These are phyloP conservation scores for Lottia gigantea DNA, from an alignment of 2,888 invertebrate genomes.

Conservation along the genomic window DNA sequence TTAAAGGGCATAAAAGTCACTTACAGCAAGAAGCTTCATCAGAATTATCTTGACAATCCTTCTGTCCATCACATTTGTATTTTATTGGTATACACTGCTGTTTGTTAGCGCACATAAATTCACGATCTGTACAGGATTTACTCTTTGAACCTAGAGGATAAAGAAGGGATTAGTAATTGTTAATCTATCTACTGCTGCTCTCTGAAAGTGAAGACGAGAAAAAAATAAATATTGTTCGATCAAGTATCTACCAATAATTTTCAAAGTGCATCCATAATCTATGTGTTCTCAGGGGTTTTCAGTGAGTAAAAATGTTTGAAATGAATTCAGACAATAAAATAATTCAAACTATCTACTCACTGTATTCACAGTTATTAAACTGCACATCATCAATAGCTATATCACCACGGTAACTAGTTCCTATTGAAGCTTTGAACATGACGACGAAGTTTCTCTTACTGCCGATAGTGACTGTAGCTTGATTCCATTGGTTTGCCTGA, in stretches of 20 bases:
- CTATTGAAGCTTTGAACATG: conserved; percentile 42
- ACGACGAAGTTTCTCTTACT: conserved; percentile 39
- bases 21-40: conserved; percentile 39
- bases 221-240: no score
- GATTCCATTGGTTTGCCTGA: conserved; percentile 44
- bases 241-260: no score
- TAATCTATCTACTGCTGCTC: no score
- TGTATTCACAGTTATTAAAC: conserved; percentile 43
- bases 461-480: conserved; percentile 38
- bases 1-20: not conserved
- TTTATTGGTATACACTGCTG: conserved; percentile 42
- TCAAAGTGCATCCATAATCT: conserved; percentile 38
- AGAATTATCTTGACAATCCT: conserved; percentile 47
- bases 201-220: no score
- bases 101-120: conserved; percentile 47
- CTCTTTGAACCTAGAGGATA: conserved; percentile 31
- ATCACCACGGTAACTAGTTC: conserved; percentile 37
- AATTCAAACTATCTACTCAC: conserved; percentile 37
- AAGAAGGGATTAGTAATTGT: no score
- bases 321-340: conserved; percentile 26
- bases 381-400: conserved; percentile 53
- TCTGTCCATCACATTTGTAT: conserved; percentile 44
- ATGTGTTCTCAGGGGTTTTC: conserved; percentile 34
- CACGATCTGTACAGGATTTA: conserved; percentile 32
- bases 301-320: conserved; percentile 44